Percentiles rank a stretch among this genome's conserved stretches.
These are phyloP conservation scores for Euura saliciscinereae DNA, from an alignment of 1,140 invertebrate genomes.

Conservation along the genomic window DNA sequence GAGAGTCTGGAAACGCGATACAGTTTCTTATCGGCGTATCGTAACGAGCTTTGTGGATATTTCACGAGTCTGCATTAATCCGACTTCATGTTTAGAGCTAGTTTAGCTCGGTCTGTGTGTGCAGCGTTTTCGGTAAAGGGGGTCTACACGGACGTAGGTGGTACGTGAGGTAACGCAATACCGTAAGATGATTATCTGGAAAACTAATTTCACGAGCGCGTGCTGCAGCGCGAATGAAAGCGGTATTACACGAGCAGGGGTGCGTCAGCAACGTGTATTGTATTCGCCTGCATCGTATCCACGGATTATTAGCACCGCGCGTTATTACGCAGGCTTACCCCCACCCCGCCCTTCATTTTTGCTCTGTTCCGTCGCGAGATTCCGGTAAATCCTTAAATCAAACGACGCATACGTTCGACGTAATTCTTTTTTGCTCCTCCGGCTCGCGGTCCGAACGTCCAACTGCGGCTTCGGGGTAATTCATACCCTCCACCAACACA, in stretches of 20 bases:
- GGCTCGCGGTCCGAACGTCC: too few relatives aligned
- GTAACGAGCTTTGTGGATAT: constrained; percentile 20
- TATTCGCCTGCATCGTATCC: not conserved
- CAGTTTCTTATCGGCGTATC: constrained; percentile 49
- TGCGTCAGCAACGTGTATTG: not conserved
- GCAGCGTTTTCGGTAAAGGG: constrained; percentile 20
- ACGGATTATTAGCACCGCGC: not conserved
- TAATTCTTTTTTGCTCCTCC: too few relatives aligned
- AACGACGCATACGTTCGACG: too few relatives aligned
- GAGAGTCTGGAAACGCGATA: constrained; percentile 11
- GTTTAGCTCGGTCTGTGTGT: not conserved
- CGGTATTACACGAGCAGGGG: not conserved
- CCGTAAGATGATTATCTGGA: constrained; percentile 60
- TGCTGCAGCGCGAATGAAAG: constrained; percentile 22
- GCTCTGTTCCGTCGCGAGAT: too few relatives aligned
- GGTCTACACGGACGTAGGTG: constrained; percentile 18
- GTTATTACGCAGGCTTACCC: too few relatives aligned
- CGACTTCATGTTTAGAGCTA: constrained; percentile 51
- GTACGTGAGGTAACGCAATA: constrained; percentile 45
- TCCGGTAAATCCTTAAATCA: too few relatives aligned
- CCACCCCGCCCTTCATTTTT: too few relatives aligned
- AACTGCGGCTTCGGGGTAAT: too few relatives aligned
- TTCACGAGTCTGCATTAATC: constrained; percentile 51
- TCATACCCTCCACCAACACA: too few relatives aligned
- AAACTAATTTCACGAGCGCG: constrained; percentile 59